These are phyloP conservation scores for Goniozus legneri DNA, from an alignment of 1,140 invertebrate genomes.

Conservation along the genomic window DNA sequence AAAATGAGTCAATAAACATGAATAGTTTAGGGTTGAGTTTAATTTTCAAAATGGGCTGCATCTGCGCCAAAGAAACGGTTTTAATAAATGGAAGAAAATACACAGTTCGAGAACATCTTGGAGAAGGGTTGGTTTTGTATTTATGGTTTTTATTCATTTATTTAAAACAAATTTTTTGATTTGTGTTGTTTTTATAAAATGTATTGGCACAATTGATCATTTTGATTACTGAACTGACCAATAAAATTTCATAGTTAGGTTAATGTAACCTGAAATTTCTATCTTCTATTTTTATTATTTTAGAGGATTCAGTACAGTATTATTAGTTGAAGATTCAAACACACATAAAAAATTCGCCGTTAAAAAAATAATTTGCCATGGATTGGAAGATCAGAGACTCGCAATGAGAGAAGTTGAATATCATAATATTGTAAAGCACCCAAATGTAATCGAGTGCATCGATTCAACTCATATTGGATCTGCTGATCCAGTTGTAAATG, in stretches of 20 bases:
- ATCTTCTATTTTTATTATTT: constrained; percentile 34
- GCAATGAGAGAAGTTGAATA: constrained; percentile 75
- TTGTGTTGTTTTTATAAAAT: too few species aligned
- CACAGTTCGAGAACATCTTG: constrained; percentile 67
- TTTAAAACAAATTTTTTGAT: constrained; percentile 5
- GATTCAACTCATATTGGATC: constrained; percentile 65
- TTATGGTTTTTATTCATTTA: too few species aligned
- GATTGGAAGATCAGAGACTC: constrained; percentile 71
- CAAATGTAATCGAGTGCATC: constrained; percentile 74
- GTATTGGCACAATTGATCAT: too few species aligned
- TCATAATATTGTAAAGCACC: constrained; percentile 68
- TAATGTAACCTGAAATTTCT: background rate
- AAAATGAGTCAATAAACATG: constrained; percentile 51
- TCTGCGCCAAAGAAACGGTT: constrained; percentile 73
- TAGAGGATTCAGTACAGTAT: constrained; percentile 82
- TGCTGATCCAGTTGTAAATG: constrained; percentile 65
- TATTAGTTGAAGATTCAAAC: constrained; percentile 71
- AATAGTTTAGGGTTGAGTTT: constrained; percentile 68
- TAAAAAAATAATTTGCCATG: constrained; percentile 80
- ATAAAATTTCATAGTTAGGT: too few species aligned
- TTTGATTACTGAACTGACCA: too few species aligned
- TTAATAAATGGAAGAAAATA: constrained; percentile 70
- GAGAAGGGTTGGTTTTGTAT: constrained; percentile 78
- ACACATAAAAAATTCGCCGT: constrained; percentile 73
- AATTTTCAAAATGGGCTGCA: constrained; percentile 74